These are phyloP conservation scores for Psilopogon haemacephalus DNA, from an alignment of 2,113 vertebrate genomes.

Conservation along the genomic window DNA sequence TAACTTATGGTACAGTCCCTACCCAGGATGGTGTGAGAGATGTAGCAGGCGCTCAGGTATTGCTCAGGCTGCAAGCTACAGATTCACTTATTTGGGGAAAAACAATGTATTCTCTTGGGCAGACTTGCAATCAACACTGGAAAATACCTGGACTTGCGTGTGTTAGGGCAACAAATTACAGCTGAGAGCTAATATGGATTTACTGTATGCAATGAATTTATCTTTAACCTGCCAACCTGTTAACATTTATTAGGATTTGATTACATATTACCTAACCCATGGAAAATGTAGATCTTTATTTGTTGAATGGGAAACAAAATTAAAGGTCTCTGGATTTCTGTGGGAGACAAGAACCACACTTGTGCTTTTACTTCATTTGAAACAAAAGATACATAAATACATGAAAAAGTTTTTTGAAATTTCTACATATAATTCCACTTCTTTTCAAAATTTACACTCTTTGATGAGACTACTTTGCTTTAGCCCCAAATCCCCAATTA, in stretches of 20 bases:
- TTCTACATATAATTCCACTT: not conserved
- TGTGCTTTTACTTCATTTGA: not conserved
- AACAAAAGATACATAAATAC: not conserved
- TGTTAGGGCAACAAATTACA: not conserved
- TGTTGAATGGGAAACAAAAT: not conserved
- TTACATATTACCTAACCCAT: not conserved
- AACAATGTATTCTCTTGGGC: not conserved
- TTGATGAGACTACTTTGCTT: not conserved
- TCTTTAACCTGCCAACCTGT: not conserved
- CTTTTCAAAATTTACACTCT: not conserved
- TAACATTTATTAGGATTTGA: slow-evolving; percentile 23
- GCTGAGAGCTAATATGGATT: not conserved
- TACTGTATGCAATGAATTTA: not conserved
- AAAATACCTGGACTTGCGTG: not conserved
- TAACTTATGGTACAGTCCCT: not conserved
- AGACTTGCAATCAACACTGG: not conserved
- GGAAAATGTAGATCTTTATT: not conserved
- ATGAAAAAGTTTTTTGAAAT: not conserved
- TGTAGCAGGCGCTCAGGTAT: not conserved
- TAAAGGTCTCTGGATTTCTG: not conserved
- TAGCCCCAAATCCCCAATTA: not conserved
- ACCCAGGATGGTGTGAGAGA: not conserved
- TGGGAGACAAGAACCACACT: not conserved
- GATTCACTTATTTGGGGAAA: not conserved
- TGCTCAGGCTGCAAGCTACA: not conserved